phyloP scores from a whole-genome alignment of 2,888 invertebrate species.

The Palloptera scutellata region DNA sequence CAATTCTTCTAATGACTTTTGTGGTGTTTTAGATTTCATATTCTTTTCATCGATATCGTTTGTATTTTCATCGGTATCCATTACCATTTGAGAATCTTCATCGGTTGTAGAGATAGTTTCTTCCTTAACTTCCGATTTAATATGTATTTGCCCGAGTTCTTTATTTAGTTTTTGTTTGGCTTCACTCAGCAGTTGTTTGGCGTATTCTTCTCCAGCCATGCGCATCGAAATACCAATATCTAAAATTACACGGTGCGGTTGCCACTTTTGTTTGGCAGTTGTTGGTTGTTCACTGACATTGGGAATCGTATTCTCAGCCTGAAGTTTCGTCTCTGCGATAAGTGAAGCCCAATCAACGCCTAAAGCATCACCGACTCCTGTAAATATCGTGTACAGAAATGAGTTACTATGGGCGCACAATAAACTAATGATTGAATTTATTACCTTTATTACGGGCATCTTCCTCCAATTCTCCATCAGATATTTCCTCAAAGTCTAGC shows the following conservation, averaged over 20 bases:
- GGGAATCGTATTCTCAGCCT: constrained; percentile 47
- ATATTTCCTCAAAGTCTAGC: constrained; percentile 88
- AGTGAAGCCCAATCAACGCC: constrained; percentile 96
- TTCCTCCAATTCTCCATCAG: constrained; percentile 88
- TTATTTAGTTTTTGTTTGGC: constrained; percentile 55
- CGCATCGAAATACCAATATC: constrained; percentile 82
- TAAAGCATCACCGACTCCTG: constrained; percentile 82
- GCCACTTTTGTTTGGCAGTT: constrained; percentile 79
- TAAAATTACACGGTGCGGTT: constrained; percentile 79
- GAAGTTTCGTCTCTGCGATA: constrained; percentile 75
- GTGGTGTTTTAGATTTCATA: not conserved
- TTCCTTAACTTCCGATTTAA: constrained; percentile 45
- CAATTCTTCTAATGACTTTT: constrained; percentile 42
- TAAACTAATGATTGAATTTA: not conserved
- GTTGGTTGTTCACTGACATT: constrained; percentile 62
- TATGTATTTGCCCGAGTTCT: constrained; percentile 41
- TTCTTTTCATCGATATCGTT: constrained; percentile 27
- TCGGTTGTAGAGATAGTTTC: constrained; percentile 36
- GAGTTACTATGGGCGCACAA: not conserved
- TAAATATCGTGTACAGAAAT: constrained; percentile 12
- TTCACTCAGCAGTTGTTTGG: constrained; percentile 63
- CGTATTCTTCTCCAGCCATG: constrained; percentile 76
- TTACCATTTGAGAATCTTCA: constrained; percentile 40
- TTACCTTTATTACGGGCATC: constrained; percentile 74
- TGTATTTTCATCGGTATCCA: constrained; percentile 33